A percentile compares a stretch with the other conserved stretches of the same genome.
phyloP scores from a whole-genome alignment of 2,113 vertebrate genomes.

The Patagioenas fasciata region DNA sequence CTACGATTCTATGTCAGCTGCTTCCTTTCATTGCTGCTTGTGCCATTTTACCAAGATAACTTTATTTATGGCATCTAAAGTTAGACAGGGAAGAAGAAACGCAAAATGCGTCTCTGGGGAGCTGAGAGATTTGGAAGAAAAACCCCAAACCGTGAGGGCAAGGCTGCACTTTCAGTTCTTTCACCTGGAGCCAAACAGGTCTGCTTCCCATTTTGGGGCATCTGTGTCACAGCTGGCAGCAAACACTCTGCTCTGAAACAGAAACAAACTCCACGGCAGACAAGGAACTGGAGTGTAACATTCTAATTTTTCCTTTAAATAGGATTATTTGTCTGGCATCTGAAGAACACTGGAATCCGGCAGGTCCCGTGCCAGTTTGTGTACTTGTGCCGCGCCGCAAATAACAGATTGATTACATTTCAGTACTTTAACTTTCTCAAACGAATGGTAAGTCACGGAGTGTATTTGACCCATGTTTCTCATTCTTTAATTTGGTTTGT shows the following conservation, averaged over 20 bases:
- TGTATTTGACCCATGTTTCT: background rate
- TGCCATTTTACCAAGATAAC: background rate
- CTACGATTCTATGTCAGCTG: too few species aligned
- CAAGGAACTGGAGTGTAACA: background rate
- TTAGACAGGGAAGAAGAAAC: fast-evolving
- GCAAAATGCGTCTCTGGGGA: fast-evolving
- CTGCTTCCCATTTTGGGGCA: background rate
- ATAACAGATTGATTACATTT: slow-evolving; percentile 78
- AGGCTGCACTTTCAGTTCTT: fast-evolving
- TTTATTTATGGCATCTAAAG: background rate
- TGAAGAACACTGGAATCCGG: slow-evolving; percentile 51
- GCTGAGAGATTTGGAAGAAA: background rate
- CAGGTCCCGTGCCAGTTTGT: slow-evolving; percentile 63
- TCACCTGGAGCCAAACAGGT: fast-evolving
- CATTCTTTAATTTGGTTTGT: background rate
- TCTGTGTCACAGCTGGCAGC: background rate
- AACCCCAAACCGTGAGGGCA: background rate
- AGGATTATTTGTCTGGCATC: slow-evolving; percentile 71
- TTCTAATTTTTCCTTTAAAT: background rate
- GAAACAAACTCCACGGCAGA: background rate
- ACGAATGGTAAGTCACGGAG: slow-evolving; percentile 81
- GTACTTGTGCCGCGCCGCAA: slow-evolving; percentile 69
- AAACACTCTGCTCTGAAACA: background rate
- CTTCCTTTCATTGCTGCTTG: background rate
- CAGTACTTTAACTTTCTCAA: slow-evolving; percentile 87